Conservation (phyloP, 2,888 invertebrate species). For the Eilema sororculum region DNA sequence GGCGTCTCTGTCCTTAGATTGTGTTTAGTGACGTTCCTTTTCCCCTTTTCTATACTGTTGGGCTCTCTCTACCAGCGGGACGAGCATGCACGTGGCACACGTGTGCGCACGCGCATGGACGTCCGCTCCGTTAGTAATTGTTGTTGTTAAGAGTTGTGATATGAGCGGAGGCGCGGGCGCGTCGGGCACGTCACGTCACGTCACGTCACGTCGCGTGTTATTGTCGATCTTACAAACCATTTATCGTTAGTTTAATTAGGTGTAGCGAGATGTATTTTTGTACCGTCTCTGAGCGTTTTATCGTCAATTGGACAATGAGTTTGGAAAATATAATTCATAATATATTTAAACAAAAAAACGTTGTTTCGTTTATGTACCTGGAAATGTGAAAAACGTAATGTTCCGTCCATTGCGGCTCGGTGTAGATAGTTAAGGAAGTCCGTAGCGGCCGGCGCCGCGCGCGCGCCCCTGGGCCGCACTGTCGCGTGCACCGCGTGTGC, state of each 20-base stretch:
- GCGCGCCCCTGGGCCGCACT: too few relatives aligned
- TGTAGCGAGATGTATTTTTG: constrained; percentile 83
- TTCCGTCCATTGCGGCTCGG: constrained; percentile 82
- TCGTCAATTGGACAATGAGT: constrained; percentile 73
- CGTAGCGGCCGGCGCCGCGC: constrained; percentile 55
- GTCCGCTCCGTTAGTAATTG: constrained; percentile 13
- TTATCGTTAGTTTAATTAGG: constrained; percentile 75
- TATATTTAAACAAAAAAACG: constrained; percentile 41
- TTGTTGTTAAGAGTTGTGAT: constrained; percentile 32
- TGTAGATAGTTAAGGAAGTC: constrained; percentile 75
- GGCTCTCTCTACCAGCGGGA: constrained; percentile 31
- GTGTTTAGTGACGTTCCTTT: constrained; percentile 55
- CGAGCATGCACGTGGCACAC: background rate
- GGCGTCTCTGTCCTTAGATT: constrained; percentile 66
- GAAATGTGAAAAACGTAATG: constrained; percentile 60
- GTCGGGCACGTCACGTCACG: constrained; percentile 56
- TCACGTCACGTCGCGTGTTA: constrained; percentile 31
- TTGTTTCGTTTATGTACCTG: constrained; percentile 77
- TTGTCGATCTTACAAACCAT: constrained; percentile 37
- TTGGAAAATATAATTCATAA: constrained; percentile 44
- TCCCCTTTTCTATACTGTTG: constrained; percentile 37
- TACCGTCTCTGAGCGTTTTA: constrained; percentile 69
- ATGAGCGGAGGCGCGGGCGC: constrained; percentile 67
- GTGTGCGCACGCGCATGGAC: background rate
- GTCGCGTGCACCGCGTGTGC: background rate